Evolutionary conservation across 2,113 vertebrate genomes (phyloP).

Genomic region (Bombycilla garrulus): DNA sequence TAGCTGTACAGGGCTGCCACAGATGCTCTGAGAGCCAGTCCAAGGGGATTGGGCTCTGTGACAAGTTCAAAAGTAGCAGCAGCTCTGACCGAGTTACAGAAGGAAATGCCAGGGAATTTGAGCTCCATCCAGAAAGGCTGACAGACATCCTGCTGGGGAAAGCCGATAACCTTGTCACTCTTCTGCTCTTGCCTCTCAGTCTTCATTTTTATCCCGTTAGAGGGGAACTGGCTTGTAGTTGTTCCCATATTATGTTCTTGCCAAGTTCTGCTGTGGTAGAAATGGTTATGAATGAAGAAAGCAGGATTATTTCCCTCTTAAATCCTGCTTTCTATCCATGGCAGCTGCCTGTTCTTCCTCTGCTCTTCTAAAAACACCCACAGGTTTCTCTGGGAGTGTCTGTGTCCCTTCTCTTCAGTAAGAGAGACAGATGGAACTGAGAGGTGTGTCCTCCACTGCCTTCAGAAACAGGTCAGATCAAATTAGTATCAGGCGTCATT

Average conservation of each 20-base stretch:
- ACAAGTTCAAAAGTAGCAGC: not conserved
- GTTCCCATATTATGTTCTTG: not conserved
- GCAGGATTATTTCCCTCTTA: not conserved
- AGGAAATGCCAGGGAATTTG: not conserved
- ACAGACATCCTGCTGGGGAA: not conserved
- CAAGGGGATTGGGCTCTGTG: not conserved
- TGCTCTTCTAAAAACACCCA: not conserved
- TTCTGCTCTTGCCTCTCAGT: not conserved
- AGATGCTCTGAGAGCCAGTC: not conserved
- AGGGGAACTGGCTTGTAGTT: not conserved
- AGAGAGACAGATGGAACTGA: not conserved
- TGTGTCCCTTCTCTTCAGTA: not conserved
- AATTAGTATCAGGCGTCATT: not conserved
- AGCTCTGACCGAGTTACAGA: not conserved
- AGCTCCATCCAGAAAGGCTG: not conserved
- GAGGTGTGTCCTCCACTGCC: not conserved
- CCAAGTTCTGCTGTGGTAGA: not conserved
- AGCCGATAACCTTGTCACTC: not conserved
- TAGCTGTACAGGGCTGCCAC: not conserved
- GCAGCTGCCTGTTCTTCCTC: not conserved
- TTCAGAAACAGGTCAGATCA: not conserved
- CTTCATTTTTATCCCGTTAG: not conserved
- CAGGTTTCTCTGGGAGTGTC: not conserved
- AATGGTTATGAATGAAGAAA: constrained; percentile 5
- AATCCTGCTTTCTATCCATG: not conserved